A percentile compares a stretch with the other conserved stretches of the same genome.
Conservation (phyloP, 2,797 vertebrate species). For the Notolabrus celidotus region DNA sequence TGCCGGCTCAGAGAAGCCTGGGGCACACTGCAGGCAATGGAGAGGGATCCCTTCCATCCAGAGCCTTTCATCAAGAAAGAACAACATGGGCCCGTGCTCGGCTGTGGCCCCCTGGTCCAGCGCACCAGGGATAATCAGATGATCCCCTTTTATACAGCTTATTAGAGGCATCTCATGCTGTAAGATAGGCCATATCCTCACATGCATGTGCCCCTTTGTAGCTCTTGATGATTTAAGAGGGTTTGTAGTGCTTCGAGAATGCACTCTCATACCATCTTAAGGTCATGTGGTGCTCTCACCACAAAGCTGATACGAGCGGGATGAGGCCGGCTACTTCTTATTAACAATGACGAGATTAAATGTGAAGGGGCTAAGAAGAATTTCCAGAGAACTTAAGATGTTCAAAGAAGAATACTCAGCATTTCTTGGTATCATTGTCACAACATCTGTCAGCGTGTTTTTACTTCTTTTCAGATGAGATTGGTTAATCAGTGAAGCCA, state of each 20-base stretch:
- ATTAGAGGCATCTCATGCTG: slow-evolving; percentile 81
- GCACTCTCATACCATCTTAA: slow-evolving; percentile 68
- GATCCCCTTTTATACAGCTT: slow-evolving; percentile 84
- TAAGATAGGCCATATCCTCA: slow-evolving; percentile 76
- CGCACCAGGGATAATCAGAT: slow-evolving; percentile 82
- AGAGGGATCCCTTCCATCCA: slow-evolving; percentile 80
- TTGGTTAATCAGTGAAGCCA: slow-evolving; percentile 64
- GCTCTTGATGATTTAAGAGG: slow-evolving; percentile 71
- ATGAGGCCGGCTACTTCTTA: slow-evolving; percentile 24
- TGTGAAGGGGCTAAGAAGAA: slow-evolving; percentile 72
- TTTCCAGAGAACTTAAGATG: slow-evolving; percentile 69
- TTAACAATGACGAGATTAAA: slow-evolving; percentile 83
- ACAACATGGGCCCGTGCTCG: slow-evolving; percentile 74
- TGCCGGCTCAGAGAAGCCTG: slow-evolving; percentile 71
- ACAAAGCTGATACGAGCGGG: slow-evolving; percentile 59
- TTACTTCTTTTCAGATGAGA: slow-evolving; percentile 47
- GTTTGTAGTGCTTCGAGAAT: slow-evolving; percentile 68
- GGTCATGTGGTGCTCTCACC: slow-evolving; percentile 64
- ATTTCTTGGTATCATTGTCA: slow-evolving; percentile 65
- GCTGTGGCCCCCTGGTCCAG: slow-evolving; percentile 75
- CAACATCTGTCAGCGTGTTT: slow-evolving; percentile 72
- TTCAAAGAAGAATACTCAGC: slow-evolving; percentile 65
- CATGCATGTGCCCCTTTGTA: slow-evolving; percentile 76
- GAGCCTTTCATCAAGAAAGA: slow-evolving; percentile 84
- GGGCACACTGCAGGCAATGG: slow-evolving; percentile 80